Percentiles rank a stretch among this genome's conserved stretches.
Evolutionary conservation across 1,140 invertebrate species (phyloP).

Genomic region (Halyomorpha halys): DNA sequence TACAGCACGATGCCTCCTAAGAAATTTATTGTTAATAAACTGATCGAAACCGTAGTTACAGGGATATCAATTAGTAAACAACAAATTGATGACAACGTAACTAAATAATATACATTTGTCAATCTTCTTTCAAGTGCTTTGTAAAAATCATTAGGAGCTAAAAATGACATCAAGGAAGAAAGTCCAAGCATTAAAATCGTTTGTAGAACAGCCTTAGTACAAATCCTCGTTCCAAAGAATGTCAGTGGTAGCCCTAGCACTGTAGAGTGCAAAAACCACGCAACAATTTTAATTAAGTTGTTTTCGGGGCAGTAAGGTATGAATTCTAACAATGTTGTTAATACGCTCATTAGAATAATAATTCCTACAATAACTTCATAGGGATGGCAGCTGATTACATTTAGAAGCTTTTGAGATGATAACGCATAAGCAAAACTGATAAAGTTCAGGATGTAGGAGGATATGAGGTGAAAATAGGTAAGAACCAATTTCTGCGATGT

Average conservation of each 20-base stretch:
- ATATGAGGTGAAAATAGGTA: constrained; percentile 9
- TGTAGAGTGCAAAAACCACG: constrained; percentile 6
- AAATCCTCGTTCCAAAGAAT: background rate
- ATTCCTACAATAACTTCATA: background rate
- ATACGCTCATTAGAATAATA: background rate
- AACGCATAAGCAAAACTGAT: background rate
- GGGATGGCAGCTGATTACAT: background rate
- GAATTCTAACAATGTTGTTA: constrained; percentile 1
- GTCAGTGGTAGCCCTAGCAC: background rate
- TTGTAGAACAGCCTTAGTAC: background rate
- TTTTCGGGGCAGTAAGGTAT: constrained; percentile 1
- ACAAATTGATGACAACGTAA: background rate
- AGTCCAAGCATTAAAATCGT: background rate
- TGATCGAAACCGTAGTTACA: background rate
- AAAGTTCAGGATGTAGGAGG: background rate
- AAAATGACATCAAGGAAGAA: background rate
- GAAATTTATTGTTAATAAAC: background rate
- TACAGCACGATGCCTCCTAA: constrained; percentile 16
- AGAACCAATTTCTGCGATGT: background rate
- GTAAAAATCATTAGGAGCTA: background rate
- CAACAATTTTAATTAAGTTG: background rate
- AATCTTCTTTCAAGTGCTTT: background rate
- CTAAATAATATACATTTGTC: background rate
- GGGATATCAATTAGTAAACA: background rate
- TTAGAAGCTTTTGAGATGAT: background rate